Evolutionary conservation across 2,888 invertebrate species (phyloP).

Genomic region (Ernsta delagoae): DNA sequence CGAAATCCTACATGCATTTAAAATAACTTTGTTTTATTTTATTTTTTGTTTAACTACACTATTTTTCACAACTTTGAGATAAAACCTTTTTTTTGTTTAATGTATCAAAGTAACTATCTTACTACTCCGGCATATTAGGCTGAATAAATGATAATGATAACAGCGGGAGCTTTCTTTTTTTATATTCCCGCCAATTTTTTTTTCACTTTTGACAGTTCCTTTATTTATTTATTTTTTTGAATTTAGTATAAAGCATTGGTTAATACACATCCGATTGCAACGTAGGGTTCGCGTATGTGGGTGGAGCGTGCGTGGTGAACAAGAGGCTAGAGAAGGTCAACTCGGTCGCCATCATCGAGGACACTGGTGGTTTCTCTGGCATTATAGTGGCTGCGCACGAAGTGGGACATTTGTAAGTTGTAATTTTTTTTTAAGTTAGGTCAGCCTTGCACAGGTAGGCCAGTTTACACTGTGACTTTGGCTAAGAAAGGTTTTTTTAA

Average conservation of each 20-base stretch:
- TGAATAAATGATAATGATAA: too few relatives aligned
- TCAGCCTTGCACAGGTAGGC: too few relatives aligned
- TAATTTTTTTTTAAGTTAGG: not conserved
- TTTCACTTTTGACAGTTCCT: not conserved
- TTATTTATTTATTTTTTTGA: conserved; percentile 14
- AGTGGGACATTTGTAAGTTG: conserved; percentile 97
- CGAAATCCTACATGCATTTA: conserved; percentile 3
- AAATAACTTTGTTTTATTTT: conserved; percentile 10
- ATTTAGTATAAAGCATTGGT: conserved; percentile 19
- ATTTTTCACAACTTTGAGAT: too few relatives aligned
- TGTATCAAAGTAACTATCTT: too few relatives aligned
- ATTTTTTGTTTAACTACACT: not conserved
- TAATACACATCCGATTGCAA: conserved; percentile 35
- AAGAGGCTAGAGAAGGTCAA: conserved; percentile 97
- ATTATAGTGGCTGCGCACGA: conserved; percentile 98
- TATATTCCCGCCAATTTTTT: not conserved
- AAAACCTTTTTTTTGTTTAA: too few relatives aligned
- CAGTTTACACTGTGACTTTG: too few relatives aligned
- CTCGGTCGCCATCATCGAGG: conserved; percentile 98
- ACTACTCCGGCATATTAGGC: too few relatives aligned
- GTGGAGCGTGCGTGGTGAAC: conserved; percentile 98
- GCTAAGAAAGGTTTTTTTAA: too few relatives aligned
- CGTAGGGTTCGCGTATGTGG: conserved; percentile 97
- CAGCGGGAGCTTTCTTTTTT: too few relatives aligned
- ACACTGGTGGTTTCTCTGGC: conserved; percentile 97